Evolutionary conservation across 2,797 vertebrate genomes (phyloP), one percentile per base, ranked within the genome.

Genomic region (Champsocephalus esox): DNA sequence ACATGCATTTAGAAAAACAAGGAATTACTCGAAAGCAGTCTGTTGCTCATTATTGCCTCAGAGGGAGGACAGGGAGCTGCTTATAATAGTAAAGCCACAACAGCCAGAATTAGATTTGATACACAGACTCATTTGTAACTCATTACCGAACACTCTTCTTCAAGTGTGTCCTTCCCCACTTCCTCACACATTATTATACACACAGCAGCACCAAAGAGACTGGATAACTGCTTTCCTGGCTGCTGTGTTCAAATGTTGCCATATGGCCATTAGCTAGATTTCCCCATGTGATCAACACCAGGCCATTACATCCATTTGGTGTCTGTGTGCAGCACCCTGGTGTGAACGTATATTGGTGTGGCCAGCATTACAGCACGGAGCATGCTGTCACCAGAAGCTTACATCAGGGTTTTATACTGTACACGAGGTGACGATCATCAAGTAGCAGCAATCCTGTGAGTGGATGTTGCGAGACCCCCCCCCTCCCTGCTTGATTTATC

Each of bases 401-500:
- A 72, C 67, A 75, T 60, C 77, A 46, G 69, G 74, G 64, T 62
- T 79, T 74, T 77, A 80, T 84, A 38, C 34, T 38, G 34, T 38
- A 38, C 34, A 7, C 6, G 34, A 79, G 82, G 82, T 83, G 82
- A 70, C 11, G 1, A 64, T 70, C 54, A 63, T 70, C 34, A 38
- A 38, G 73, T 32, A 66, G 38, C 44, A 51, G 70, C 73, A 73
- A 70, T 83, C 76, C 67, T 76, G 71, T 66, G 69, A 77, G 70
- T 83, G 86, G 73, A 77, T 81, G 66, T 45, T 55, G 48, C 19
- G 45, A 32, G 2, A 34, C 60, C 44, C 64, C 45, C 45, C 51
- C 55, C 55, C 68, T 58, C 41, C 62, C n/a, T 79, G 73, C 77
- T 63, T 82, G 73, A 84, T 89, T 81, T 82, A 86, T 87, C 60